Evolutionary conservation across 2,888 invertebrate species (phyloP).

Genomic region (Acanthosepion pharaonis): DNA sequence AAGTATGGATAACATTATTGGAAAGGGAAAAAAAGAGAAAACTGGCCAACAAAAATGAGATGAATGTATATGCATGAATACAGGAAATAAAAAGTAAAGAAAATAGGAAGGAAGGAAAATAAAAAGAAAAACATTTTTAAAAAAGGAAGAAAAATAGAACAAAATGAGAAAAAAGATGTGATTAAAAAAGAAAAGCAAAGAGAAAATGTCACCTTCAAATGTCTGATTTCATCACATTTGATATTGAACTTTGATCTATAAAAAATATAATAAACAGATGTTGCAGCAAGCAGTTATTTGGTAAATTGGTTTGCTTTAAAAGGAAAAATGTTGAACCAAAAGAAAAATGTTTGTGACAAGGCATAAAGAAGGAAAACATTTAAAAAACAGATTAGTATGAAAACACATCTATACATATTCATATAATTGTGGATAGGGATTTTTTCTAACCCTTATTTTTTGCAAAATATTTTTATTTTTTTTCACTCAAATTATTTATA

Average conservation of each 20-base stretch:
- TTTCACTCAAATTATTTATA: background rate
- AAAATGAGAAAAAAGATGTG: too few species aligned
- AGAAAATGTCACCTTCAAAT: background rate
- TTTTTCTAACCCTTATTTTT: background rate
- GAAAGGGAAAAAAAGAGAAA: too few species aligned
- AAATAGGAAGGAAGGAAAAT: too few species aligned
- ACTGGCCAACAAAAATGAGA: too few species aligned
- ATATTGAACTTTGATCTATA: conserved; percentile 14
- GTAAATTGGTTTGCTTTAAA: conserved; percentile 33
- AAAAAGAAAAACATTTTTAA: too few species aligned
- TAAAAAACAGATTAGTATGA: background rate
- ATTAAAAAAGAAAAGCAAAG: background rate
- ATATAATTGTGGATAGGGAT: background rate
- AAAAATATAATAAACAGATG: background rate
- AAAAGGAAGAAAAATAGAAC: too few species aligned
- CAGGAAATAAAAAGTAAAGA: too few species aligned
- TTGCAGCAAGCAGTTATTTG: background rate
- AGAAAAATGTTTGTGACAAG: background rate
- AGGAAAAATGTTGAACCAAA: conserved; percentile 2
- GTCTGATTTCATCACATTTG: background rate
- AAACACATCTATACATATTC: background rate
- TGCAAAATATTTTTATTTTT: background rate
- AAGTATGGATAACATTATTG: too few species aligned
- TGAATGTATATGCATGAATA: too few species aligned
- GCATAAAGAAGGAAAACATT: background rate